Evolutionary conservation across 2,888 invertebrate species (phyloP).

Genomic region (Trichogramma dendrolimi): DNA sequence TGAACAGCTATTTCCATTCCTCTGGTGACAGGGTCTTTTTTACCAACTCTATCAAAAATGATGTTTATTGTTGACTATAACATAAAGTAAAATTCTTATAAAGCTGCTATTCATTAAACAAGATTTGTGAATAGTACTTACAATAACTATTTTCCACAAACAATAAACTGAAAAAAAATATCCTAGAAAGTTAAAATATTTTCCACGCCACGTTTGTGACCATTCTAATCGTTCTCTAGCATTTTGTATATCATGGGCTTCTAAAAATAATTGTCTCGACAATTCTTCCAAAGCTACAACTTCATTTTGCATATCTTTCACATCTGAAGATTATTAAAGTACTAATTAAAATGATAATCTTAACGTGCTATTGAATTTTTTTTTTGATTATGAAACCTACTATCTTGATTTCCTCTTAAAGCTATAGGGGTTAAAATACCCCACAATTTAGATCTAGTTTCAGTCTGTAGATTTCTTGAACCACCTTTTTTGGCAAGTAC

Average conservation of each 20-base stretch:
- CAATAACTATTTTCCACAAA: slow-evolving; percentile 98
- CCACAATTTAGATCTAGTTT: slow-evolving; percentile 62
- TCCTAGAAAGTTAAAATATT: slow-evolving; percentile 96
- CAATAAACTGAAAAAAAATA: slow-evolving; percentile 99
- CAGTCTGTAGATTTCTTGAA: slow-evolving; percentile 44
- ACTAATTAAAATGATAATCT: slow-evolving; percentile 8
- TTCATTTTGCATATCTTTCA: slow-evolving; percentile 78
- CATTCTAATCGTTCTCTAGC: slow-evolving; percentile 90
- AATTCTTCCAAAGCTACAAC: slow-evolving; percentile 86
- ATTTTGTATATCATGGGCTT: slow-evolving; percentile 87
- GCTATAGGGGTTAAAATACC: slow-evolving; percentile 62
- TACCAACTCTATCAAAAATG: slow-evolving; percentile 96
- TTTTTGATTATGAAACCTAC: slow-evolving; percentile 50
- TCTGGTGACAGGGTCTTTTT: slow-evolving; percentile 95
- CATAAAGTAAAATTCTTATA: slow-evolving; percentile 10
- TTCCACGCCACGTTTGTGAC: slow-evolving; percentile 94
- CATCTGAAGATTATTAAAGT: slow-evolving; percentile 57
- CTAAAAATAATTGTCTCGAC: slow-evolving; percentile 90
- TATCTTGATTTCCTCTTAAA: slow-evolving; percentile 58
- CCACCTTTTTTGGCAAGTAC: slow-evolving; percentile 69
- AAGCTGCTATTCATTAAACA: neutral
- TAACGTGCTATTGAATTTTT: neutral
- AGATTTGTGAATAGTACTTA: slow-evolving; percentile 57
- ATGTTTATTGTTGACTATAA: slow-evolving; percentile 93
- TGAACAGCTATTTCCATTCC: slow-evolving; percentile 95